A percentile compares a stretch with the other conserved stretches of the same genome.
These are phyloP conservation scores for Rhagoletis zephyria DNA, from an alignment of 1,140 invertebrate genomes.

Conservation along the genomic window DNA sequence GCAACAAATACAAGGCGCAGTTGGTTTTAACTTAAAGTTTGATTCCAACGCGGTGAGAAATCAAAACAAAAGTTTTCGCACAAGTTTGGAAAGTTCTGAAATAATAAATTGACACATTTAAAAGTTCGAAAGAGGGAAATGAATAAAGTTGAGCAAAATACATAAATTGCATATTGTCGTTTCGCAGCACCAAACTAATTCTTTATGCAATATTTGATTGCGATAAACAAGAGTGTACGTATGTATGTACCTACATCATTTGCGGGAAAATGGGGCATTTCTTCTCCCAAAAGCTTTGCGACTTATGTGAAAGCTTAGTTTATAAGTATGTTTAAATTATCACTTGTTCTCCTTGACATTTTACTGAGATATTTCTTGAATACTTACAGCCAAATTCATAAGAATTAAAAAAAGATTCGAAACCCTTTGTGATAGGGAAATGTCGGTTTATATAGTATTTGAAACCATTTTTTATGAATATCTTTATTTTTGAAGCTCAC, in stretches of 20 bases:
- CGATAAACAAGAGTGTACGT: neutral
- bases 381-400: too few species aligned
- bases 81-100: constrained; percentile 43
- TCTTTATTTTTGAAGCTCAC: too few species aligned
- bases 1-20: constrained; percentile 15
- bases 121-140: constrained; percentile 43
- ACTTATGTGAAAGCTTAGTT: too few species aligned
- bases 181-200: neutral
- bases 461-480: too few species aligned
- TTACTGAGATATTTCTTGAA: too few species aligned
- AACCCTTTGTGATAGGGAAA: too few species aligned
- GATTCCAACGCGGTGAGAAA: constrained; percentile 7
- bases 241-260: neutral
- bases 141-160: constrained; percentile 37
- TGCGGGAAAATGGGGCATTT: neutral
- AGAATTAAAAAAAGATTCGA: too few species aligned
- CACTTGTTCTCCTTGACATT: too few species aligned
- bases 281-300: too few species aligned
- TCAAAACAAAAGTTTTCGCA: constrained; percentile 35
- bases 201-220: neutral
- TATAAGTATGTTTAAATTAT: too few species aligned
- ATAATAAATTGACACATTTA: constrained; percentile 55
- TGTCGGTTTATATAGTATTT: too few species aligned
- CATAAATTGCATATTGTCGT: constrained; percentile 18
- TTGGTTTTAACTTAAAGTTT: constrained; percentile 30